Conservation (phyloP, 2,797 vertebrate genomes). For the Phataginus tetradactyla region DNA sequence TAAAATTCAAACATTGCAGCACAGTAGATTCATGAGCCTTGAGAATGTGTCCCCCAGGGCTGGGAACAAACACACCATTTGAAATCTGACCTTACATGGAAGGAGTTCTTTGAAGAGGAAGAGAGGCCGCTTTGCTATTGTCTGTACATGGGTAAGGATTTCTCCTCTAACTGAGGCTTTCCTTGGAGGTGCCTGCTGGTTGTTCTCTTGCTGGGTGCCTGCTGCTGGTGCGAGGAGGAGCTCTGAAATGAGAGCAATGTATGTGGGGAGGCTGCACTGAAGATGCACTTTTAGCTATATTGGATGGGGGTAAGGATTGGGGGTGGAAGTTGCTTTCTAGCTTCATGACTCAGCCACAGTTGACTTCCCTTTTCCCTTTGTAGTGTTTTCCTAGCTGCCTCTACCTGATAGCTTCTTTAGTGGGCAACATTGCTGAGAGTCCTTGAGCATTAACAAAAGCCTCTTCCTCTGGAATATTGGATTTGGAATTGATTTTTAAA, state of each 20-base stretch:
- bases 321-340: background rate
- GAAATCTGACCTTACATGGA: conserved; percentile 27
- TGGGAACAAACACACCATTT: conserved; percentile 33
- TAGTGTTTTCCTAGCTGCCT: conserved; percentile 36
- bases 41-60: background rate
- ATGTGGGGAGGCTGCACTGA: background rate
- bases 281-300: background rate
- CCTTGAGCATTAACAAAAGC: conserved; percentile 35
- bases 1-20: background rate
- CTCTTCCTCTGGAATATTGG: conserved; percentile 20
- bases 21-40: conserved; percentile 33
- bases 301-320: background rate
- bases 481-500: conserved; percentile 49
- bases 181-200: background rate
- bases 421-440: background rate
- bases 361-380: background rate
- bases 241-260: background rate
- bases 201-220: background rate
- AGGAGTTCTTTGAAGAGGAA: conserved; percentile 48
- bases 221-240: background rate
- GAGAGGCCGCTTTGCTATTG: conserved; percentile 33
- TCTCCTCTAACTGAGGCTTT: conserved; percentile 25
- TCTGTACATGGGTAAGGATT: conserved; percentile 6
- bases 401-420: conserved; percentile 27
- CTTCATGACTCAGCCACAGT: conserved; percentile 1